Evolutionary conservation across 2,113 vertebrate genomes (phyloP).

Genomic region (Conger conger): DNA sequence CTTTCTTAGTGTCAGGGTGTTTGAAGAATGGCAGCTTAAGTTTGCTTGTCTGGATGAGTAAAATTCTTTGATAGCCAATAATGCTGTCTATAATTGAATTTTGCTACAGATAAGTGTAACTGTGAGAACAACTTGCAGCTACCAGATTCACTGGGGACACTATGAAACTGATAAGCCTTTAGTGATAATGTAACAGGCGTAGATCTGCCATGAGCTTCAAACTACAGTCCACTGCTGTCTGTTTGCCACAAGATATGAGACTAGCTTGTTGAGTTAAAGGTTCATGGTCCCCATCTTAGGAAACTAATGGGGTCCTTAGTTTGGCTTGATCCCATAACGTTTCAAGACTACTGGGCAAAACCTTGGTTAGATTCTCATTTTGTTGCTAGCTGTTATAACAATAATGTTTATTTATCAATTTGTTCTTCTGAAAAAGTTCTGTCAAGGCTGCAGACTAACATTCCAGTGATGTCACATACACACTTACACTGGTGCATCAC

Average conservation of each 20-base stretch:
- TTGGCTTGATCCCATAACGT: background rate
- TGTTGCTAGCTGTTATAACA: background rate
- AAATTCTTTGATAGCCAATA: conserved; percentile 16
- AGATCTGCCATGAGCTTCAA: background rate
- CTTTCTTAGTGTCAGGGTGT: conserved; percentile 31
- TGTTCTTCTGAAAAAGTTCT: too few relatives aligned
- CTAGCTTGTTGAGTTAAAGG: background rate
- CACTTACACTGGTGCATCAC: too few relatives aligned
- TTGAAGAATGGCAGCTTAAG: conserved; percentile 36
- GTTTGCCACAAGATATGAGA: background rate
- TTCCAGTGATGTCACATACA: too few relatives aligned
- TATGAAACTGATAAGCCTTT: background rate
- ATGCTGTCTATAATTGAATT: conserved; percentile 6
- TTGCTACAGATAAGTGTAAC: conserved; percentile 1
- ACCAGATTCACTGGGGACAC: background rate
- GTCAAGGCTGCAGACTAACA: too few relatives aligned
- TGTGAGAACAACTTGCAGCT: background rate
- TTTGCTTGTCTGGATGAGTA: conserved; percentile 20
- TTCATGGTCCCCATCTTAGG: background rate
- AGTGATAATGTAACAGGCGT: background rate
- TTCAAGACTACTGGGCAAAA: background rate
- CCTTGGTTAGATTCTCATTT: too few relatives aligned
- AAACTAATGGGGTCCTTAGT: background rate
- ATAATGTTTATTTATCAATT: background rate
- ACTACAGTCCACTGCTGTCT: background rate